Percentiles rank a stretch among this genome's conserved stretches.
These are phyloP conservation scores for Opisthocomus hoazin DNA, from an alignment of 2,113 vertebrate genomes.

Conservation along the genomic window DNA sequence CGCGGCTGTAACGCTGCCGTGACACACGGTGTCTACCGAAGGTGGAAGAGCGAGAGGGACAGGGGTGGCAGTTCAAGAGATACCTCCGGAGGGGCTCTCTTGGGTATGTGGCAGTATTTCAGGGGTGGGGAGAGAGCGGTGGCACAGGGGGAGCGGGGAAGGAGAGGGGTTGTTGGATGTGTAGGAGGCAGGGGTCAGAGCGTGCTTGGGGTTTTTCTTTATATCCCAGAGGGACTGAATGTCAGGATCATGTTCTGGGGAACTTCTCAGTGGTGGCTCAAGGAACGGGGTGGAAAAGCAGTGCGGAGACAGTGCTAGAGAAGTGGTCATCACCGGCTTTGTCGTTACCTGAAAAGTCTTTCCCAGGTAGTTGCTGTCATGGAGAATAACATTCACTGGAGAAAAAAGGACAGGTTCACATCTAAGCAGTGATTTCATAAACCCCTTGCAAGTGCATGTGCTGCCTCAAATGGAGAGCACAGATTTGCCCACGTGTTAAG, in stretches of 20 bases:
- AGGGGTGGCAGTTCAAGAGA: not conserved
- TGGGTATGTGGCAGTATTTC: not conserved
- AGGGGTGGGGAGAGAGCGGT: not conserved
- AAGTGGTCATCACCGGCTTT: not conserved
- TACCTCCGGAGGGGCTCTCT: not conserved
- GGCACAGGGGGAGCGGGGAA: not conserved
- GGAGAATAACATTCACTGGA: not conserved
- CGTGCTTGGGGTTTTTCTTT: not conserved
- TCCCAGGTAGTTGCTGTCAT: not conserved
- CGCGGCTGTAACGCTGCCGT: not conserved
- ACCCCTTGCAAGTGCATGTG: not conserved
- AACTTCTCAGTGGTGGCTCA: not conserved
- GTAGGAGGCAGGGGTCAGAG: not conserved
- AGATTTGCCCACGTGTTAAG: not conserved
- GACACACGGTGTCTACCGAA: not conserved
- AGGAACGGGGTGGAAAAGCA: not conserved
- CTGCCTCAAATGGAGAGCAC: not conserved
- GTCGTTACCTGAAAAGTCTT: not conserved
- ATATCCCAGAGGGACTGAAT: not conserved
- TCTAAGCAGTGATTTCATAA: not conserved
- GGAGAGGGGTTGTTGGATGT: not conserved
- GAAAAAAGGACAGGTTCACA: not conserved
- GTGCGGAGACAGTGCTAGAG: not conserved
- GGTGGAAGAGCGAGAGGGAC: not conserved
- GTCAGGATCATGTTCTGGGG: not conserved